These are phyloP conservation scores for Danio choprae DNA, from an alignment of 2,797 vertebrate genomes.

Conservation along the genomic window DNA sequence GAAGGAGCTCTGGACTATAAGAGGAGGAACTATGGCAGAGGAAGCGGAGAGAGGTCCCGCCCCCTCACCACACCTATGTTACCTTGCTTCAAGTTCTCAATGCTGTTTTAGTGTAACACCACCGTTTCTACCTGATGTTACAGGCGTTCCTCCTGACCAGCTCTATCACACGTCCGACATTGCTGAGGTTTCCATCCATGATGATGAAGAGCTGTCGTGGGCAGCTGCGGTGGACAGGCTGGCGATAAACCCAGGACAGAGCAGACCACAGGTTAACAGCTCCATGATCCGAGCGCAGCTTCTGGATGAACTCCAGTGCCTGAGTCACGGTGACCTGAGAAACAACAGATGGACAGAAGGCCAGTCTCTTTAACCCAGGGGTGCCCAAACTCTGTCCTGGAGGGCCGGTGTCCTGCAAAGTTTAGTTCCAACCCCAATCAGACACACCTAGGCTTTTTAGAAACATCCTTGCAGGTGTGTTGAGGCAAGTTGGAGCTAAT, in stretches of 20 bases:
- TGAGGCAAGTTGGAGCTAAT: too few relatives aligned
- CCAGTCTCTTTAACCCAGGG: background rate
- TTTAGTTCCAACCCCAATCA: too few relatives aligned
- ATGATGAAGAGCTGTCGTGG: constrained; percentile 94
- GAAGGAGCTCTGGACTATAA: too few relatives aligned
- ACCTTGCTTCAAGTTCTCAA: background rate
- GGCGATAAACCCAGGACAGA: constrained; percentile 87
- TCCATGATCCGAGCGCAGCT: constrained; percentile 74
- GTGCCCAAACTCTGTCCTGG: too few relatives aligned
- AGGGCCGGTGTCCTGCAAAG: too few relatives aligned
- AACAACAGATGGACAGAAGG: constrained; percentile 1
- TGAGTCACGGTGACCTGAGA: constrained; percentile 81
- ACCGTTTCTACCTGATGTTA: constrained; percentile 80
- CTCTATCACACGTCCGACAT: constrained; percentile 83
- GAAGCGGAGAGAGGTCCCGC: too few relatives aligned
- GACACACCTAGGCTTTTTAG: too few relatives aligned
- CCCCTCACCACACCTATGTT: too few relatives aligned
- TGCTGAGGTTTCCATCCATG: constrained; percentile 71
- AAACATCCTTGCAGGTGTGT: too few relatives aligned
- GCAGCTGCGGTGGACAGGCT: constrained; percentile 85
- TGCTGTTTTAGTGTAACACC: background rate
- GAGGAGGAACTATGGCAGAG: too few relatives aligned
- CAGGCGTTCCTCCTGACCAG: constrained; percentile 88
- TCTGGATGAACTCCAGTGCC: constrained; percentile 82
- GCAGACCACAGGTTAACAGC: constrained; percentile 83